These are phyloP conservation scores for Typhlichthys eigenmanni DNA, from an alignment of 2,797 vertebrate genomes.

Conservation along the genomic window DNA sequence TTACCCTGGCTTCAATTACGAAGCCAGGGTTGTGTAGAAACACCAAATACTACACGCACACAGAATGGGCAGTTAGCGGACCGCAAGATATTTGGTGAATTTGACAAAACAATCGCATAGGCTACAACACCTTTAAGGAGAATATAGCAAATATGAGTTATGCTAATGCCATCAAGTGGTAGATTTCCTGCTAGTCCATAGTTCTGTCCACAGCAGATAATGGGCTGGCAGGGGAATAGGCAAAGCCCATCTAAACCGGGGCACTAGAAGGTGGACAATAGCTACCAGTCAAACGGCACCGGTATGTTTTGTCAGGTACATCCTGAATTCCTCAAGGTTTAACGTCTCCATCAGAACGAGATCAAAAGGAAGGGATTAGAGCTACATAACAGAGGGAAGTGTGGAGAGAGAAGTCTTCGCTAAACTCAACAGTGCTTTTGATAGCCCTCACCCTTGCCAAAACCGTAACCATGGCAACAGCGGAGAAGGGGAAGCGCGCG, in stretches of 20 bases:
- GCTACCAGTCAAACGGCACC: slow-evolving; percentile 41
- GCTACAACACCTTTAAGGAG: slow-evolving; percentile 39
- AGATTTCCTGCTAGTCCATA: slow-evolving; percentile 22
- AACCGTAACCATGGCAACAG: slow-evolving; percentile 81
- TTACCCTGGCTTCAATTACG: too few species aligned
- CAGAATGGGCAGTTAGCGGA: too few species aligned
- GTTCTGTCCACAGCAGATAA: slow-evolving; percentile 61
- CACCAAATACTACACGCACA: too few species aligned
- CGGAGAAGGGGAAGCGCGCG: slow-evolving; percentile 63
- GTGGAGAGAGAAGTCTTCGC: slow-evolving; percentile 61
- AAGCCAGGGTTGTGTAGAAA: too few species aligned
- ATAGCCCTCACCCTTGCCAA: slow-evolving; percentile 71
- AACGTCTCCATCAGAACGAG: slow-evolving; percentile 71
- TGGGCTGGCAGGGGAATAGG: slow-evolving; percentile 60
- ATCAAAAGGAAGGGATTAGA: slow-evolving; percentile 73
- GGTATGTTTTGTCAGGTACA: slow-evolving; percentile 44
- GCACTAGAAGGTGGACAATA: slow-evolving; percentile 43
- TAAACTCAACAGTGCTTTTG: slow-evolving; percentile 68
- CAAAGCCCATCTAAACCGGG: slow-evolving; percentile 44
- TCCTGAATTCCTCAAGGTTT: slow-evolving; percentile 64
- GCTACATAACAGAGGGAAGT: slow-evolving; percentile 72
- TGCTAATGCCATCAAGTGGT: slow-evolving; percentile 10
- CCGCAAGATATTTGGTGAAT: too few species aligned
- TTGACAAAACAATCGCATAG: not conserved
- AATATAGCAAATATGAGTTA: slow-evolving; percentile 43